Percentiles rank a stretch among this genome's conserved stretches.
phyloP scores from a whole-genome alignment of 2,797 vertebrate species.

The Taenioides sp. region DNA sequence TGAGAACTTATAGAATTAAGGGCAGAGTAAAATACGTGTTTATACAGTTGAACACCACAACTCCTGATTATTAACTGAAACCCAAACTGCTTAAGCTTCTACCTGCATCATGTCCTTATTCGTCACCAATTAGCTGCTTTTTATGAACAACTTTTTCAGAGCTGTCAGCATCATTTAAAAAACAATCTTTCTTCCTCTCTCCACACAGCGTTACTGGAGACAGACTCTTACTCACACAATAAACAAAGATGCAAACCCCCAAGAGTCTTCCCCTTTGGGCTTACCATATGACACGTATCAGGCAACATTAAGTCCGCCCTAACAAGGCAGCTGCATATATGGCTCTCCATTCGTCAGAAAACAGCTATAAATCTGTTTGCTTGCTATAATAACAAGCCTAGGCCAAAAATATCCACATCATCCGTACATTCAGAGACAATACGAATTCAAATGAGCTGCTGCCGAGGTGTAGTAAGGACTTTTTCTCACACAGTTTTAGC shows the following conservation, averaged over 20 bases:
- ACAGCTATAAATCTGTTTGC: conserved; percentile 29
- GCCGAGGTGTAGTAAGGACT: conserved; percentile 15
- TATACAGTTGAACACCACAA: not conserved
- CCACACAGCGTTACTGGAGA: conserved; percentile 59
- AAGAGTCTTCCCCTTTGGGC: conserved; percentile 36
- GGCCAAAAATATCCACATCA: conserved; percentile 33
- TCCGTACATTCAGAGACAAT: conserved; percentile 41
- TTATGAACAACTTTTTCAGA: conserved; percentile 68
- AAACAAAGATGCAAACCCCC: conserved; percentile 59
- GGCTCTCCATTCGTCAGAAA: conserved; percentile 39
- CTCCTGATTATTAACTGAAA: not conserved
- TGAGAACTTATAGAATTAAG: not conserved
- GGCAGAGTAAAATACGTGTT: not conserved
- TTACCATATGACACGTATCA: conserved; percentile 48
- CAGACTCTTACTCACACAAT: conserved; percentile 62
- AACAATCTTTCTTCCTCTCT: conserved; percentile 37
- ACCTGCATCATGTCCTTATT: conserved; percentile 58
- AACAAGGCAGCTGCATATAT: conserved; percentile 35
- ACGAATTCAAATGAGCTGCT: conserved; percentile 31
- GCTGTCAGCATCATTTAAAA: conserved; percentile 70
- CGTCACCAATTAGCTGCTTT: conserved; percentile 70
- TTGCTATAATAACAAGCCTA: conserved; percentile 39
- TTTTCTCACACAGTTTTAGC: conserved; percentile 25
- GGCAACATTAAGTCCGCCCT: conserved; percentile 42
- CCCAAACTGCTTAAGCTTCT: conserved; percentile 30